Evolutionary conservation across 2,888 invertebrate genomes (phyloP).

Genomic region (Scotopteryx bipunctaria): DNA sequence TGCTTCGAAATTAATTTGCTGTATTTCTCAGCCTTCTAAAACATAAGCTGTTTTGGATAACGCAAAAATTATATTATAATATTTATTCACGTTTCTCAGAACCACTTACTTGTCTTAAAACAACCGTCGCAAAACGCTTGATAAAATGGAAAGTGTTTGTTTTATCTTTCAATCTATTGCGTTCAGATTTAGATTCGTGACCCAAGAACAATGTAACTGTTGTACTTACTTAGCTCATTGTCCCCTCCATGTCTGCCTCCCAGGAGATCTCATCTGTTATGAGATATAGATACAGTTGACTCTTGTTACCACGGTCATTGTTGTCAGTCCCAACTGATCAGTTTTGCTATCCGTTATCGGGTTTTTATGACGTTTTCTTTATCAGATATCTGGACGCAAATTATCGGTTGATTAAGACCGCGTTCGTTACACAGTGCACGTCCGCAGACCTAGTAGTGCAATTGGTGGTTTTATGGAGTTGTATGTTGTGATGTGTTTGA

Average conservation of each 20-base stretch:
- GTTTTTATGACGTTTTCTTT: slow-evolving; percentile 68
- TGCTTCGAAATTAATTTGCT: background rate
- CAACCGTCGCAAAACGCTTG: background rate
- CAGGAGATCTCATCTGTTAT: slow-evolving; percentile 3
- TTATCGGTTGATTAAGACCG: slow-evolving; percentile 60
- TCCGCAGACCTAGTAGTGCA: slow-evolving; percentile 55
- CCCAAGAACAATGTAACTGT: slow-evolving; percentile 23
- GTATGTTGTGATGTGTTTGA: slow-evolving; percentile 57
- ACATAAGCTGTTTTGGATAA: too few species aligned
- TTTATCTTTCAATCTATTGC: slow-evolving; percentile 5
- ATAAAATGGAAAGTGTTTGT: slow-evolving; percentile 6
- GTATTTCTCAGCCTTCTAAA: background rate
- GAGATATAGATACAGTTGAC: slow-evolving; percentile 31
- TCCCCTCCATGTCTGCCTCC: slow-evolving; percentile 24
- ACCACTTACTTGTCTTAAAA: background rate
- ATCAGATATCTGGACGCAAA: slow-evolving; percentile 67
- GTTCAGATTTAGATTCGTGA: slow-evolving; percentile 6
- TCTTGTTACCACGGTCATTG: slow-evolving; percentile 41
- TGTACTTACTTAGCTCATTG: slow-evolving; percentile 22
- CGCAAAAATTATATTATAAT: too few species aligned
- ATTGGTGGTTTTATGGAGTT: slow-evolving; percentile 46
- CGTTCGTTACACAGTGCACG: slow-evolving; percentile 66
- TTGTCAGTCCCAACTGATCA: slow-evolving; percentile 44
- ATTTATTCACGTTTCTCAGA: slow-evolving; percentile 16
- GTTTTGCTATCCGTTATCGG: slow-evolving; percentile 59